phyloP scores from a whole-genome alignment of 2,113 vertebrate genomes.

The Guaruba guarouba region DNA sequence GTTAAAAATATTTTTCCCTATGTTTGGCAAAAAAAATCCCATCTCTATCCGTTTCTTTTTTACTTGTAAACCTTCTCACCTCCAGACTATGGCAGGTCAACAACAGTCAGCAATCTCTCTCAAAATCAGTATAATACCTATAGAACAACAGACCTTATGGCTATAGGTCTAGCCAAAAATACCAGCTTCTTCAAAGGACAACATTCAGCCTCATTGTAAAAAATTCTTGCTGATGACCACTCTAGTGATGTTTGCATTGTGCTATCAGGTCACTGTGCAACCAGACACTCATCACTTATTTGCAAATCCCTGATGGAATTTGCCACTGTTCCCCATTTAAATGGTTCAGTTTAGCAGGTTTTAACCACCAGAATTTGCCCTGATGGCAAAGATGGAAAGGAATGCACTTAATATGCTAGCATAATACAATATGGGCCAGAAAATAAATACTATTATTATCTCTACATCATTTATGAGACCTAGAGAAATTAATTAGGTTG shows the following conservation, averaged over 20 bases:
- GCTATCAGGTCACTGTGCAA: neutral
- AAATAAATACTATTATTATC: neutral
- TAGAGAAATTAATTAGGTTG: neutral
- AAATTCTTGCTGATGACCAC: neutral
- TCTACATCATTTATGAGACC: neutral
- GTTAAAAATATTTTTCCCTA: neutral
- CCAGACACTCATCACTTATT: neutral
- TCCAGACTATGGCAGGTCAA: neutral
- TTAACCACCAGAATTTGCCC: neutral
- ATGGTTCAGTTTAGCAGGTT: neutral
- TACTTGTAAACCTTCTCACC: neutral
- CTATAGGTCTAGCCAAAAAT: neutral
- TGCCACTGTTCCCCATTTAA: neutral
- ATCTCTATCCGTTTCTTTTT: neutral
- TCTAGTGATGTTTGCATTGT: neutral
- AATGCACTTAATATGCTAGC: neutral
- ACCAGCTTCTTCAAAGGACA: neutral
- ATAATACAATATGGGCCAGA: neutral
- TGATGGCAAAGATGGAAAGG: neutral
- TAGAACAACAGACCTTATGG: neutral
- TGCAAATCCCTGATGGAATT: neutral
- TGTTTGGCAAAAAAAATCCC: neutral
- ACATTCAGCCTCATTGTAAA: neutral
- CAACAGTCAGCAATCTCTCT: neutral
- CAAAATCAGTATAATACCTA: neutral